Base-by-base conservation (phyloP, 2,113 vertebrate genomes). In the Vulpes ferrilata region DNA sequence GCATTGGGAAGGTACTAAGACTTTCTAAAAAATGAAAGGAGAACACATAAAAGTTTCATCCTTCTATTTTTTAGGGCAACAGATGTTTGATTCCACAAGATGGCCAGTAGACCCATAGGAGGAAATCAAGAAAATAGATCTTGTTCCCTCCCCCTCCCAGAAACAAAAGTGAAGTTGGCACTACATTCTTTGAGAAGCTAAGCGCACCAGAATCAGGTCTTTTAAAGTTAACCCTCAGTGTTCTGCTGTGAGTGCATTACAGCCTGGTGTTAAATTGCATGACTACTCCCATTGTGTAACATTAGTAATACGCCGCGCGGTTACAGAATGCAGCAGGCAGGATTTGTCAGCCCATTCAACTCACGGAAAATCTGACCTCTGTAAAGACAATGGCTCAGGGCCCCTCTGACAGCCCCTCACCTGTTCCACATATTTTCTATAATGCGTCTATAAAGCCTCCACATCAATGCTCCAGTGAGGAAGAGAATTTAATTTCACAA, bases 401-500 rank as follows among this genome's bases (percentile, higher is more conserved):
- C n/a, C 43, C 62, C 95, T 32, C 78, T 17, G 3, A 27, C 76
- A 60, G 32, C n/a, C 38, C 96, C 91, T 98, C 96, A 96, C 97
- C 97, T 90, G 95, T 90, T 89, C 48, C 78, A 8, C 81, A 65
- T 92, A 82, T 86, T 96, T 96, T 85, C 92, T 96, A 19, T 84
- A 82, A 80, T 76, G 64, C 0, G 1, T 92, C 64, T 73, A 17
- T 78, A 95, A 97, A 95, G 55, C 92, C 95, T 89, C 55, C 22
- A 27, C 30, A 22, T 85, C 79, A 35, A 6, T 55, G 79, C 55
- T 48, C 86, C 59, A n/a, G 55, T 2, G 81, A 85, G 80, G 71
- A 76, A 6, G 85, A 53, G 88, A 86, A 92, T 95, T 97, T 69
- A 64, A 85, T 92, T 97, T 97, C 96, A 85, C 80, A 71, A 96